A percentile compares a stretch with the other conserved stretches of the same genome.
Evolutionary conservation across 2,888 invertebrate species (phyloP).

Genomic region (Unio delphinus): DNA sequence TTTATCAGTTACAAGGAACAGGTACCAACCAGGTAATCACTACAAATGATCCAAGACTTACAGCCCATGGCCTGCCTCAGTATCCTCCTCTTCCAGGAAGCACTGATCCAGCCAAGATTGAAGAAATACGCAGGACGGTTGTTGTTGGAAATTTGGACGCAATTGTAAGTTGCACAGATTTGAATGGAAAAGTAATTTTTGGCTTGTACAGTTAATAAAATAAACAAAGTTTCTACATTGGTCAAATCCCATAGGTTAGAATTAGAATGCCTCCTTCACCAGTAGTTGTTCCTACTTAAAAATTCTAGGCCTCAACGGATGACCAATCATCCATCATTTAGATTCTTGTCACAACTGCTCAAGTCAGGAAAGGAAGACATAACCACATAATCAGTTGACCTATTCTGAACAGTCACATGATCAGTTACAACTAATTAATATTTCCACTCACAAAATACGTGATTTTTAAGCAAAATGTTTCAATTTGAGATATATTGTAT

Average conservation of each 20-base stretch:
- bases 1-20: slow-evolving; percentile 53
- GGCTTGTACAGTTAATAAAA: background rate
- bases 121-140: slow-evolving; percentile 95
- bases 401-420: too few species aligned
- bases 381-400: too few species aligned
- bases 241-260: background rate
- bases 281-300: too few species aligned
- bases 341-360: too few species aligned
- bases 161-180: slow-evolving; percentile 72
- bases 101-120: slow-evolving; percentile 89
- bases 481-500: too few species aligned
- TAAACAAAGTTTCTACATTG: background rate
- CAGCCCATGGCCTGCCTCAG: slow-evolving; percentile 82
- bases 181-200: background rate
- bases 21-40: slow-evolving; percentile 61
- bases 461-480: too few species aligned
- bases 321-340: too few species aligned
- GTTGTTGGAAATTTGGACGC: slow-evolving; percentile 86
- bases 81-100: slow-evolving; percentile 81
- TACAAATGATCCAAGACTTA: slow-evolving; percentile 87
- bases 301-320: too few species aligned
- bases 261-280: too few species aligned
- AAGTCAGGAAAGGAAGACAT: too few species aligned
- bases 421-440: too few species aligned
- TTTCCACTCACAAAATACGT: too few species aligned